Base-by-base conservation (phyloP, 2,113 vertebrate genomes). In the Rhea pennata region DNA sequence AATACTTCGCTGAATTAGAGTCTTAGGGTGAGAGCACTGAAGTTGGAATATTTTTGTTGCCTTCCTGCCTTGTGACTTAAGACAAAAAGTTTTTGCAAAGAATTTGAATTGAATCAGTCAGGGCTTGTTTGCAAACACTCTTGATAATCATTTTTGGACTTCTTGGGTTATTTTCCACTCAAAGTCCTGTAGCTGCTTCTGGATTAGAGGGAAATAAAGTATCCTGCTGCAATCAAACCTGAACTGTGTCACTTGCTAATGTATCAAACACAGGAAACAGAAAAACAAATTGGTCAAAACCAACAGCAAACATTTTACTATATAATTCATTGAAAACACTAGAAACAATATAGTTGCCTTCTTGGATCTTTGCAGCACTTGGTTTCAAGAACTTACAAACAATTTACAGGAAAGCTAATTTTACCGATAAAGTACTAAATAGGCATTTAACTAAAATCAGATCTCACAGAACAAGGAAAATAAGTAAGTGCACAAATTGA, bases 371-470 rank as follows among this genome's bases (percentile, higher is more conserved):
- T 66, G 40, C 59, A 90, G 54, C 90, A 83, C 29, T 56, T 76
- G 51, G 65, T 42, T 93, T 89, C 72, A 92, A 93, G 76, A 91
- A 69, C 59, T 91, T 75, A 94, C 51, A 65, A 84, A 46, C 51
- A 74, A 86, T 65, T 65, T 50, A 58, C 1, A 44, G 58, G 36
- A 72, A 76, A 92, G 67, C 27, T 82, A 83, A 74, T 76, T 82
- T 90, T 75, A 62, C 61, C 91, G 70, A 94, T 84, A 82, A 93
- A 96, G 71, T 74, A 75, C 67, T 79, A 76, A 85, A 72, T 59
- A 94, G 70, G 65, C 89, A 65, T 87, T 96, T 92, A 86, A 92
- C 96, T 95, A 87, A 96, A 94, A 97, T 93, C 93, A 85, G 88
- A 90, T 95, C 81, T 95, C 69, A 76, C 53, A 78, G 56, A 90